A percentile compares a stretch with the other conserved stretches of the same genome.
phyloP scores from a whole-genome alignment of 2,888 invertebrate species.

The Troilus luridus region DNA sequence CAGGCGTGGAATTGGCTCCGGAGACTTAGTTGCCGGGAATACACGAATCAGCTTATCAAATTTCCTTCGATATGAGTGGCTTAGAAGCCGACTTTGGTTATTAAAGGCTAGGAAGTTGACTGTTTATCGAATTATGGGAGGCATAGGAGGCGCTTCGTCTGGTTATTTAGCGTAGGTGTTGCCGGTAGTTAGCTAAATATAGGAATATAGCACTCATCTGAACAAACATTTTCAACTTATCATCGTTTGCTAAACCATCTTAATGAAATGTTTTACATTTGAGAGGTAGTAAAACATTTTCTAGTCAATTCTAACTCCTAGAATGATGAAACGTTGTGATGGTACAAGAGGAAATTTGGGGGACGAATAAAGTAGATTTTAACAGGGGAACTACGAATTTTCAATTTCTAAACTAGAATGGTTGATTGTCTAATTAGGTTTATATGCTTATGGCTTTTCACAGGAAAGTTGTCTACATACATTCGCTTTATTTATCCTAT shows the following conservation, averaged over 20 bases:
- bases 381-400: no score
- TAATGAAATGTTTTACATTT: no score
- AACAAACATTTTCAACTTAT: not conserved
- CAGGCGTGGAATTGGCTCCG: not conserved
- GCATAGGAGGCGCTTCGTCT: not conserved
- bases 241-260: not conserved
- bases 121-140: constrained; percentile 8
- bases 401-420: no score
- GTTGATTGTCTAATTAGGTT: no score
- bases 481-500: no score
- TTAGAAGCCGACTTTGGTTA: constrained; percentile 3
- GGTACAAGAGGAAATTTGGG: no score
- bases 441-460: no score
- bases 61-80: not conserved
- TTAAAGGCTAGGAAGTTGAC: constrained; percentile 11
- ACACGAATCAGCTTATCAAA: constrained; percentile 21
- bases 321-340: no score
- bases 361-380: no score
- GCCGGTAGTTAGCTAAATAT: not conserved
- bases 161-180: not conserved
- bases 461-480: no score
- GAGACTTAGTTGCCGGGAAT: not conserved
- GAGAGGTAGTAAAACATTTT: no score
- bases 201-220: not conserved
- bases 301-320: no score